Evolutionary conservation across 2,797 vertebrate genomes (phyloP).

Genomic region (Rhabdomys pumilio): DNA sequence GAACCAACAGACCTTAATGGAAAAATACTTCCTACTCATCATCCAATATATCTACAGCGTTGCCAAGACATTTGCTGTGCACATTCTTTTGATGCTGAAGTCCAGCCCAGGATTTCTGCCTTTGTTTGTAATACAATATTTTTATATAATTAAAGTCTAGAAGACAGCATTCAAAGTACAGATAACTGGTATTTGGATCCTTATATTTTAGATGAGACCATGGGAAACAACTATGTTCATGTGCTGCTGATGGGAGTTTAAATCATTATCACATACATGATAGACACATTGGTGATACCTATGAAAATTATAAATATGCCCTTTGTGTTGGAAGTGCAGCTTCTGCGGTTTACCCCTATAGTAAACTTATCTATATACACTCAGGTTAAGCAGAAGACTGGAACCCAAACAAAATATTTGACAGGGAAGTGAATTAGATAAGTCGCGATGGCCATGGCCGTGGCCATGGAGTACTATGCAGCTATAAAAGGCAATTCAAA

Average conservation of each 20-base stretch:
- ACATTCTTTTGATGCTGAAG: not conserved
- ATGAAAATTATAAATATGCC: not conserved
- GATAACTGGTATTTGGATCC: not conserved
- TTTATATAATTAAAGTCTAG: not conserved
- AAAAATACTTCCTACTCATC: not conserved
- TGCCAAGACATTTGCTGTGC: not conserved
- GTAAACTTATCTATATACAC: not conserved
- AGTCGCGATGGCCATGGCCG: not conserved
- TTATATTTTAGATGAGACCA: not conserved
- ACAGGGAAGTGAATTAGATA: conserved; percentile 15
- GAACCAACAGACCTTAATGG: not conserved
- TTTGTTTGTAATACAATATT: not conserved
- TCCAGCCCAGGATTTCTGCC: not conserved
- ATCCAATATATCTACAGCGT: not conserved
- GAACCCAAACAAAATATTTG: conserved; percentile 38
- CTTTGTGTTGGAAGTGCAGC: not conserved
- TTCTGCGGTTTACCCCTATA: not conserved
- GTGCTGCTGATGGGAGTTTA: not conserved
- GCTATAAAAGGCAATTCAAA: conserved; percentile 42
- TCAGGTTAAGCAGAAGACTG: not conserved
- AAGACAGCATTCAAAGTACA: conserved; percentile 12
- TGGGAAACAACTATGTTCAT: not conserved
- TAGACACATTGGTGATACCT: not conserved
- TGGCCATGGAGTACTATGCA: conserved; percentile 65
- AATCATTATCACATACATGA: not conserved